Evolutionary conservation across 2,888 invertebrate genomes (phyloP).

Genomic region (Oegoconia quadripuncta): DNA sequence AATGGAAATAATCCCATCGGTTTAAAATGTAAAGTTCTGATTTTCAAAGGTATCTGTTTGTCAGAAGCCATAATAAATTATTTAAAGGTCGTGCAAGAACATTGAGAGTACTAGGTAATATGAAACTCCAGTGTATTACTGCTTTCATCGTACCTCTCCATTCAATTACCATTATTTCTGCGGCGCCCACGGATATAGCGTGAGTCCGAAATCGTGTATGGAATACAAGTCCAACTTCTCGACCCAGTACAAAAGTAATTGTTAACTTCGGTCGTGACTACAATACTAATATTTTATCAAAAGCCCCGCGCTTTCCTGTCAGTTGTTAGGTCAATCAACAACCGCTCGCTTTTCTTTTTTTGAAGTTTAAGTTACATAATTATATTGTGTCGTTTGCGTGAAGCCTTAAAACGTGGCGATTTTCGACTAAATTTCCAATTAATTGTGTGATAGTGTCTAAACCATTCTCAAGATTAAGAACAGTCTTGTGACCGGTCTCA

Average conservation of each 20-base stretch:
- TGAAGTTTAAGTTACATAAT: too few relatives aligned
- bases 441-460: too few relatives aligned
- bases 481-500: too few relatives aligned
- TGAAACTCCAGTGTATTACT: conserved; percentile 2
- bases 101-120: not conserved
- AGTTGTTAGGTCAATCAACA: conserved; percentile 18
- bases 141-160: conserved; percentile 8
- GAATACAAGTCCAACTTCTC: conserved; percentile 26
- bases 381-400: not conserved
- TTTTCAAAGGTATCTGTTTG: too few relatives aligned
- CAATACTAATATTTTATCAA: conserved; percentile 23
- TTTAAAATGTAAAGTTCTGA: too few relatives aligned
- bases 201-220: conserved; percentile 18
- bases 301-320: conserved; percentile 12
- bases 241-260: conserved; percentile 27
- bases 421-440: too few relatives aligned
- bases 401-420: not conserved
- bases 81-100: not conserved
- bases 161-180: conserved; percentile 30
- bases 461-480: too few relatives aligned
- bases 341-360: conserved; percentile 2
- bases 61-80: not conserved
- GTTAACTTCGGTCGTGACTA: conserved; percentile 26
- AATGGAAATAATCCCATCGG: too few relatives aligned
- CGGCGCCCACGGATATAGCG: conserved; percentile 12